Evolutionary conservation across 2,113 vertebrate species (phyloP), one percentile per base, ranked within the genome.

Genomic region (Falco punctatus): DNA sequence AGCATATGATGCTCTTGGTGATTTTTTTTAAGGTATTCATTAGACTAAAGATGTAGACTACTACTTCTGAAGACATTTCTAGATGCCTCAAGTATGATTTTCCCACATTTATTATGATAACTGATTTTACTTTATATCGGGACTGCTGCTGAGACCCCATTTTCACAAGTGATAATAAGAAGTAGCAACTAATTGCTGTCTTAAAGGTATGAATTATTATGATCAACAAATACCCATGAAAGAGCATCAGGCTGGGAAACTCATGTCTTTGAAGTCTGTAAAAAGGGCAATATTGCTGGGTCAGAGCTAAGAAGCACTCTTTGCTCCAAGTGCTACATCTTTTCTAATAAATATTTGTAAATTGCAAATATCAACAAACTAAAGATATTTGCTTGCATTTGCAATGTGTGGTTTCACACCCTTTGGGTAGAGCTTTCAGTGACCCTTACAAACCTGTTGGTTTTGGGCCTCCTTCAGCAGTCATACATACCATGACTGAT

Each of bases 1-100:
- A 66, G 0, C 2, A 33, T 33, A 42, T 33, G 13, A 67, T n/a
- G 11, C 1, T 15, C 11, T 33, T 12, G 1, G 13, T 15, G 28
- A 64, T 70, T 61, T 13, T 8, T 3, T 80, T 33, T 27, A 35
- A 67, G 10, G 5, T 48, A 28, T 72, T 42, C 26, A 85, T 15
- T 3, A 4, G 28, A 30, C 17, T 59, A 15, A 70, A 64, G 38
- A 59, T 14, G 4, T 46, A 33, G 7, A 24, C 5, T 61, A 78
- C 8, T 7, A 49, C 35, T 87, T 92, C 28, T 86, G 35, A 90
- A 82, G 16, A 6, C 1, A 33, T 73, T 75, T 77, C 15, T 32
- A 42, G 7, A 54, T 57, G 7, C 5, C 15, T 51, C 62, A 79
- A 64, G 58, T 35, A 78, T 40, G 2, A 27, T 73, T 78, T 81